These are phyloP conservation scores for Lutjanus argentimaculatus DNA, from an alignment of 2,797 vertebrate genomes.

Conservation along the genomic window DNA sequence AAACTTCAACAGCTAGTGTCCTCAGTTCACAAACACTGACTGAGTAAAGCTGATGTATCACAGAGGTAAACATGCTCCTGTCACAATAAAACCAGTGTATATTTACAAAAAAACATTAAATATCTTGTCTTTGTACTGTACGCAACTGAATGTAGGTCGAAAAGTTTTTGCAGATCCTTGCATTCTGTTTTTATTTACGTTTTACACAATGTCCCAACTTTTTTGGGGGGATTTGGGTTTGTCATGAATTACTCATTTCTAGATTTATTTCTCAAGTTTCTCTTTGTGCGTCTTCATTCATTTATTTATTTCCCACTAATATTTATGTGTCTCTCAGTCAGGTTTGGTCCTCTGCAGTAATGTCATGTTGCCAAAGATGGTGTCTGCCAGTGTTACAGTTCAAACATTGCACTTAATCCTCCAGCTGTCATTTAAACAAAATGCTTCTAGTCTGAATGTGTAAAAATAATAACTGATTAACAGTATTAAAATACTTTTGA, in stretches of 20 bases:
- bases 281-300: neutral
- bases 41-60: too few relatives aligned
- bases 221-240: too few relatives aligned
- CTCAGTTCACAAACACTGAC: too few relatives aligned
- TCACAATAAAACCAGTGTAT: too few relatives aligned
- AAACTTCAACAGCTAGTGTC: too few relatives aligned
- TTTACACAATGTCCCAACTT: too few relatives aligned
- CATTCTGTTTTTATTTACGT: too few relatives aligned
- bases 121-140: too few relatives aligned
- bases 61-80: too few relatives aligned
- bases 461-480: conserved; percentile 57
- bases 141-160: too few relatives aligned
- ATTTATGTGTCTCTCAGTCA: neutral
- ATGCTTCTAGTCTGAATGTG: conserved; percentile 50
- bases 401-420: conserved; percentile 67
- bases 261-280: neutral
- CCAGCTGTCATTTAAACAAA: conserved; percentile 34
- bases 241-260: neutral
- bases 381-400: conserved; percentile 42
- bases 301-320: conserved; percentile 22
- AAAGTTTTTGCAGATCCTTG: too few relatives aligned
- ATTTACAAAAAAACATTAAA: too few relatives aligned
- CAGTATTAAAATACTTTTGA: conserved; percentile 57
- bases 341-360: neutral
- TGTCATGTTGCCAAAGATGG: conserved; percentile 21